phyloP scores from a whole-genome alignment of 2,888 invertebrate genomes.

The Oscheius myriophilus region DNA sequence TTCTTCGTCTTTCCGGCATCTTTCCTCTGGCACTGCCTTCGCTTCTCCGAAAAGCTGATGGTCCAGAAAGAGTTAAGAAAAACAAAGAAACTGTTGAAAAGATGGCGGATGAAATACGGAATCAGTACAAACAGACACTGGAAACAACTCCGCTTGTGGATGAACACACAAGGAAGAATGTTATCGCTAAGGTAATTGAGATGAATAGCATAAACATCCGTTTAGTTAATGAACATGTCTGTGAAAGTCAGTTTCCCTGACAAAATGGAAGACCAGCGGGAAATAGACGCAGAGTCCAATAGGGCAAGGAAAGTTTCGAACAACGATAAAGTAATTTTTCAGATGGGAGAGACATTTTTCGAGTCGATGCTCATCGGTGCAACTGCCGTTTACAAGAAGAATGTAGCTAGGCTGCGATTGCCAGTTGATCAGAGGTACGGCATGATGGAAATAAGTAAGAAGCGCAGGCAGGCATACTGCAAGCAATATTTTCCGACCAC shows the following conservation, averaged over 20 bases:
- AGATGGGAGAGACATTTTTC: conserved; percentile 34
- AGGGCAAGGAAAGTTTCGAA: conserved; percentile 15
- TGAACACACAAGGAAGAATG: conserved; percentile 34
- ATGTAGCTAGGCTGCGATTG: conserved; percentile 33
- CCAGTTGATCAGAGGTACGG: conserved; percentile 36
- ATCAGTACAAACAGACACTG: conserved; percentile 32
- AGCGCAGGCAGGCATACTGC: no score
- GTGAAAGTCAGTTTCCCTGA: conserved; percentile 40
- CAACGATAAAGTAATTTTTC: neutral
- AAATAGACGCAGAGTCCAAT: conserved; percentile 44
- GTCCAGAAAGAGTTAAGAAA: conserved; percentile 40
- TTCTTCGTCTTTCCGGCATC: conserved; percentile 42
- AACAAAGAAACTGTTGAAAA: conserved; percentile 37
- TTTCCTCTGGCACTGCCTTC: conserved; percentile 48
- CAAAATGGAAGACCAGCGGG: conserved; percentile 36
- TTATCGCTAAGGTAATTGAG: conserved; percentile 36
- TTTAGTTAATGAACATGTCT: conserved; percentile 36
- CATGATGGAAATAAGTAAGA: no score
- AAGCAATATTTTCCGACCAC: no score
- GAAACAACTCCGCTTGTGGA: conserved; percentile 31
- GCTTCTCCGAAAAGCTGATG: conserved; percentile 45
- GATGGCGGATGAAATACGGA: conserved; percentile 37
- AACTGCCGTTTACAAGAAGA: conserved; percentile 38
- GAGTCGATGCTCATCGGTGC: conserved; percentile 46
- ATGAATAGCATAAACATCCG: neutral